Conservation (phyloP, 2,888 invertebrate species). For the Lasioglossum lativentre region DNA sequence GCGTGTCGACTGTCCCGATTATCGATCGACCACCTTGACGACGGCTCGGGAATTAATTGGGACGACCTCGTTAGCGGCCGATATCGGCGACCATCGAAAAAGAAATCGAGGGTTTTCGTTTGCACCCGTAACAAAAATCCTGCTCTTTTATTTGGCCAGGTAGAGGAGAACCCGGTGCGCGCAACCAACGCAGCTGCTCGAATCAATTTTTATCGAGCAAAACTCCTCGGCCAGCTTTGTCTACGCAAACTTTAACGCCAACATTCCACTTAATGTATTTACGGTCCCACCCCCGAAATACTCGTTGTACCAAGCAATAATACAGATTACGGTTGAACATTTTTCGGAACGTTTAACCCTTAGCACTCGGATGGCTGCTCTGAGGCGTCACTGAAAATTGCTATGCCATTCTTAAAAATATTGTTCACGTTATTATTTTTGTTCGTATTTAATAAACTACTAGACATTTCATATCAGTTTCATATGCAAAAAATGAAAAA, state of each 20-base stretch:
- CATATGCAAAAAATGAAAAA: too few relatives aligned
- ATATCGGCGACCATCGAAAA: constrained; percentile 69
- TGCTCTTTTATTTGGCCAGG: constrained; percentile 63
- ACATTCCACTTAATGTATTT: not conserved
- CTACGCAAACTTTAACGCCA: not conserved
- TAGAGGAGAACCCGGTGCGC: constrained; percentile 25
- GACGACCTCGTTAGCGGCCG: constrained; percentile 72
- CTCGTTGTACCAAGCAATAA: not conserved
- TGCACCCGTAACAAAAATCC: constrained; percentile 67
- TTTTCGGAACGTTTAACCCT: too few relatives aligned
- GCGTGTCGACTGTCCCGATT: constrained; percentile 70
- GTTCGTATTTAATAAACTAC: too few relatives aligned
- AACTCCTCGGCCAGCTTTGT: constrained; percentile 3
- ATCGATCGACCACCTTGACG: constrained; percentile 73
- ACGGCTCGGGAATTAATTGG: constrained; percentile 72
- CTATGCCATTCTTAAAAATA: too few relatives aligned
- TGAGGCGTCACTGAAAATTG: too few relatives aligned
- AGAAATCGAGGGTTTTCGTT: constrained; percentile 66
- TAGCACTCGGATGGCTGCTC: too few relatives aligned
- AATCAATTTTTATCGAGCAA: constrained; percentile 44
- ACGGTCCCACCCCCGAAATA: not conserved
- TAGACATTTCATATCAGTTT: too few relatives aligned
- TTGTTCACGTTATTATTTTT: too few relatives aligned
- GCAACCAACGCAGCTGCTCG: constrained; percentile 45
- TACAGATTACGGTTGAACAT: too few relatives aligned